phyloP scores from a whole-genome alignment of 2,113 vertebrate species.

The Ictidomys tridecemlineatus region DNA sequence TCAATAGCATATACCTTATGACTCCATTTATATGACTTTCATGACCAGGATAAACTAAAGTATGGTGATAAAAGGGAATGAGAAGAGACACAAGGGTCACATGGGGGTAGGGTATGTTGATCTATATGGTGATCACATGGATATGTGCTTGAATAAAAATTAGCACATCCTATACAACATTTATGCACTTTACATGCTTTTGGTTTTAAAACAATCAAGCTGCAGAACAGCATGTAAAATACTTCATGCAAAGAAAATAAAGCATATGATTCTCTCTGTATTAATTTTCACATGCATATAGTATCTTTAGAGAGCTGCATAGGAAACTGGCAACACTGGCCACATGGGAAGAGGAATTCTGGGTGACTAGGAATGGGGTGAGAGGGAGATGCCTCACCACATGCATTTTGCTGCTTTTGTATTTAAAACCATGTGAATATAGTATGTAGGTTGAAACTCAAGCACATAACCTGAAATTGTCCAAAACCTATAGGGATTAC shows the following conservation, averaged over 20 bases:
- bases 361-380: neutral
- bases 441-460: neutral
- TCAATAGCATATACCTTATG: neutral
- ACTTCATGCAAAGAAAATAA: neutral
- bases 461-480: neutral
- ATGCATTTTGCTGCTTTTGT: neutral
- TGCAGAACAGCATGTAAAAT: neutral
- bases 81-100: neutral
- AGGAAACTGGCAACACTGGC: neutral
- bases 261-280: neutral
- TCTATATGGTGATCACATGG: neutral
- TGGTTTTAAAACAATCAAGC: neutral
- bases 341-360: neutral
- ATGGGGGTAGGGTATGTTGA: neutral
- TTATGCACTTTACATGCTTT: neutral
- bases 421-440: neutral
- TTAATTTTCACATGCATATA: neutral
- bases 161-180: neutral
- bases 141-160: neutral
- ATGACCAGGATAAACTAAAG: neutral
- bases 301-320: neutral
- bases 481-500: neutral
- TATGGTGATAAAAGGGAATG: neutral
- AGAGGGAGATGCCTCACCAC: neutral
- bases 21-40: neutral